These are phyloP conservation scores for Drosophila ezoana DNA, from an alignment of 2,888 invertebrate species.

Conservation along the genomic window DNA sequence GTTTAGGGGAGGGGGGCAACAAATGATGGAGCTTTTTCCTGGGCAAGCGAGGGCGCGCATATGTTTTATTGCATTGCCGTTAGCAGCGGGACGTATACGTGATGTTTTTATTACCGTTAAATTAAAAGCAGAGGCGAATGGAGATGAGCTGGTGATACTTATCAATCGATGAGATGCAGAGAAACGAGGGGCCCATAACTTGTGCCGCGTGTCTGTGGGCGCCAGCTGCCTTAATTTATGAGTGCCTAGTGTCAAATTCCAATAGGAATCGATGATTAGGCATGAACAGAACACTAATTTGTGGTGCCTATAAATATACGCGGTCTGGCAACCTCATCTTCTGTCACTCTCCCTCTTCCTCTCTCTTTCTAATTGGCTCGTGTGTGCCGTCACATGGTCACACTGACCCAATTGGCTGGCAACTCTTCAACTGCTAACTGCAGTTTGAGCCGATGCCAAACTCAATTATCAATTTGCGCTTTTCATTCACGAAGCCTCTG, in stretches of 20 bases:
- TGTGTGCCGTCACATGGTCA: constrained; percentile 44
- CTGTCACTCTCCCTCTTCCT: background rate
- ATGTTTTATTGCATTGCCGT: constrained; percentile 67
- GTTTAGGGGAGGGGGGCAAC: constrained; percentile 1
- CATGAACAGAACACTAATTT: constrained; percentile 23
- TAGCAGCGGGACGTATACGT: constrained; percentile 72
- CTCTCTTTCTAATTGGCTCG: constrained; percentile 4
- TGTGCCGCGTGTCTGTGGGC: constrained; percentile 17
- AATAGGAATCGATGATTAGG: constrained; percentile 37
- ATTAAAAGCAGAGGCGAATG: constrained; percentile 56
- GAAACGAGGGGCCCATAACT: constrained; percentile 13
- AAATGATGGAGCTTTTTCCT: constrained; percentile 58
- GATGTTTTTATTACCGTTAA: constrained; percentile 78
- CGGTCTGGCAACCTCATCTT: constrained; percentile 12
- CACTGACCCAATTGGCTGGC: constrained; percentile 74
- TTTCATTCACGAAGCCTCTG: constrained; percentile 45
- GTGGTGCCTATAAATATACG: constrained; percentile 4
- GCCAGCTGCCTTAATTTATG: constrained; percentile 58
- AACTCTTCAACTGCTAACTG: constrained; percentile 41
- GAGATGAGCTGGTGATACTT: constrained; percentile 38
- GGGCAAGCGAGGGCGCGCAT: constrained; percentile 29
- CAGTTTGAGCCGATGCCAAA: constrained; percentile 76
- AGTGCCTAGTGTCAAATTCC: constrained; percentile 39
- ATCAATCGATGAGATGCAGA: constrained; percentile 22
- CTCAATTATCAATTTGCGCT: constrained; percentile 76